These are phyloP conservation scores for Poliocrania exsul DNA, from an alignment of 2,797 vertebrate species.

Conservation along the genomic window DNA sequence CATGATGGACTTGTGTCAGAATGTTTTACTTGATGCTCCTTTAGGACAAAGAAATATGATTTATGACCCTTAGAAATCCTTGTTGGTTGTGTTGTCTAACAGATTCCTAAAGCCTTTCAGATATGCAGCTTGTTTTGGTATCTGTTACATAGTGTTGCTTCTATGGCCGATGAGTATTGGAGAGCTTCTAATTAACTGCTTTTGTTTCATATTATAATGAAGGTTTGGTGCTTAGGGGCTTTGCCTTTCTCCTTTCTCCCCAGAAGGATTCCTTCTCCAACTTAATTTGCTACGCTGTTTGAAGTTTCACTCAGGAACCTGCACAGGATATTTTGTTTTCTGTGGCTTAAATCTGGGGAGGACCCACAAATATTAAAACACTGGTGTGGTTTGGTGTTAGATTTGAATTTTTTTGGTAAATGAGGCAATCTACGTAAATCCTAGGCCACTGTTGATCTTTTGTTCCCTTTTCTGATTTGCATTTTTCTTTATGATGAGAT, in stretches of 20 bases:
- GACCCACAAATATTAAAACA: background rate
- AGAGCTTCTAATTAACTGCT: background rate
- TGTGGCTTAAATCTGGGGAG: background rate
- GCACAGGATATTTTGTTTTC: background rate
- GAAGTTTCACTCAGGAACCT: background rate
- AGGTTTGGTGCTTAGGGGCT: background rate
- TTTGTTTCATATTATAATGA: background rate
- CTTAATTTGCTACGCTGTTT: background rate
- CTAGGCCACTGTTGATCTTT: background rate
- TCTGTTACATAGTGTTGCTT: background rate
- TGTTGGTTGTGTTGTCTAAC: background rate
- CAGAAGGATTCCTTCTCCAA: background rate
- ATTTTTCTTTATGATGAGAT: background rate
- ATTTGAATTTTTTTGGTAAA: background rate
- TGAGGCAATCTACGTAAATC: background rate
- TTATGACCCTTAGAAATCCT: background rate
- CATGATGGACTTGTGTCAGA: background rate
- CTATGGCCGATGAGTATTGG: rapidly evolving
- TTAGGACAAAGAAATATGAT: background rate
- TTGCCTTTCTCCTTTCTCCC: background rate
- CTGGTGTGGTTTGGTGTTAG: background rate
- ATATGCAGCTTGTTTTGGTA: background rate
- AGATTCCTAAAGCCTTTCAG: background rate
- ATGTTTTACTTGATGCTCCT: rapidly evolving
- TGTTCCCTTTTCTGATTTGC: background rate